These are phyloP conservation scores for Orcinus orca DNA, from an alignment of 2,113 vertebrate species.

Conservation along the genomic window DNA sequence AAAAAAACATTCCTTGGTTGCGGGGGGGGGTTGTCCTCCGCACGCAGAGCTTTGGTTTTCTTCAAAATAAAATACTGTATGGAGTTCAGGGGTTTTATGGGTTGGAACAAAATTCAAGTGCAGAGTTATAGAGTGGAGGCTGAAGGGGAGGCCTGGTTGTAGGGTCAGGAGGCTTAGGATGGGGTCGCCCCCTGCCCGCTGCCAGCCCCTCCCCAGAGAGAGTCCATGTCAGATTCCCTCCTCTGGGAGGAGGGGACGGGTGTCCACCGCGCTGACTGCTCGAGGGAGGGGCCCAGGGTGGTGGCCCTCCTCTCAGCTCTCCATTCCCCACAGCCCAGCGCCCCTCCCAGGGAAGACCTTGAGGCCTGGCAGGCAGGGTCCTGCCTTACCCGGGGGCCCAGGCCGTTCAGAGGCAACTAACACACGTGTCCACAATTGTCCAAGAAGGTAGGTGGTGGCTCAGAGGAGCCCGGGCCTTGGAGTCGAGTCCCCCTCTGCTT, in stretches of 20 bases:
- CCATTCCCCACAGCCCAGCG: too few species aligned
- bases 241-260: neutral
- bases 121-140: neutral
- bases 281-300: rapidly evolving
- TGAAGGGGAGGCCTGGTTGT: too few species aligned
- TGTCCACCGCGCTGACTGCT: neutral
- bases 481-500: neutral
- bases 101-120: neutral
- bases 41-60: neutral
- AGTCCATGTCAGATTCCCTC: neutral
- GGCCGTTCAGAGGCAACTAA: neutral
- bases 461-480: neutral
- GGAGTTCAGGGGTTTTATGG: neutral
- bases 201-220: neutral
- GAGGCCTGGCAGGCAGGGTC: neutral
- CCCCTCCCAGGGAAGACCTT: neutral
- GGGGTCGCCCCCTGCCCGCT: neutral
- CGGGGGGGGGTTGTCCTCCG: rapidly evolving
- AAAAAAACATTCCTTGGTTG: too few species aligned
- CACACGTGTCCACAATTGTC: neutral
- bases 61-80: neutral
- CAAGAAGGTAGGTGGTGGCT: too few species aligned
- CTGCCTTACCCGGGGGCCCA: neutral
- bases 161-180: neutral
- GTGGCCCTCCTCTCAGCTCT: neutral